A percentile compares a stretch with the other conserved stretches of the same genome.
These are phyloP conservation scores for Macrosteles quadrilineatus DNA, from an alignment of 1,140 invertebrate species.

Conservation along the genomic window DNA sequence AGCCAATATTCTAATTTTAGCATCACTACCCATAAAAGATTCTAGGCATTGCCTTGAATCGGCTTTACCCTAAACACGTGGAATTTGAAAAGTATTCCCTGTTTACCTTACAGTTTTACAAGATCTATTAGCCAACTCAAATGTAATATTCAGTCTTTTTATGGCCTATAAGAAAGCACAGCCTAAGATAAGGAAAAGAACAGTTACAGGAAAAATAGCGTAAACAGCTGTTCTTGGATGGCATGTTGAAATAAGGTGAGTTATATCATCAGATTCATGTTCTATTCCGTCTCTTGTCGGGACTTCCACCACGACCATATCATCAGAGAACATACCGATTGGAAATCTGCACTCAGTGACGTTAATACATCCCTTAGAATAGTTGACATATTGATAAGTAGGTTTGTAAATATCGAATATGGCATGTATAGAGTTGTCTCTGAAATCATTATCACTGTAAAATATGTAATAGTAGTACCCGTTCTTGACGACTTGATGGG, in stretches of 20 bases:
- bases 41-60: no score
- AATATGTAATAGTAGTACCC: constrained; percentile 88
- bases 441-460: constrained; percentile 80
- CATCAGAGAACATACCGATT: constrained; percentile 67
- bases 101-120: no score
- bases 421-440: constrained; percentile 75
- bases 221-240: constrained; percentile 75
- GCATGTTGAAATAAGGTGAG: constrained; percentile 69
- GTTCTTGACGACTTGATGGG: constrained; percentile 67
- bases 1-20: no score
- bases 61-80: no score
- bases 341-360: constrained; percentile 71
- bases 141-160: not conserved
- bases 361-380: constrained; percentile 71
- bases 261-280: constrained; percentile 68
- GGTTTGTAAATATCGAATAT: constrained; percentile 83
- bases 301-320: constrained; percentile 75
- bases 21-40: no score
- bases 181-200: constrained; percentile 69
- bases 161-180: constrained; percentile 69
- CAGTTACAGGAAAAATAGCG: constrained; percentile 72
- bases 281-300: constrained; percentile 77
- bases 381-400: constrained; percentile 73
- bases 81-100: no score
- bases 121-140: no score